These are phyloP conservation scores for Esperia sulphurella DNA, from an alignment of 2,888 invertebrate genomes.

Conservation along the genomic window DNA sequence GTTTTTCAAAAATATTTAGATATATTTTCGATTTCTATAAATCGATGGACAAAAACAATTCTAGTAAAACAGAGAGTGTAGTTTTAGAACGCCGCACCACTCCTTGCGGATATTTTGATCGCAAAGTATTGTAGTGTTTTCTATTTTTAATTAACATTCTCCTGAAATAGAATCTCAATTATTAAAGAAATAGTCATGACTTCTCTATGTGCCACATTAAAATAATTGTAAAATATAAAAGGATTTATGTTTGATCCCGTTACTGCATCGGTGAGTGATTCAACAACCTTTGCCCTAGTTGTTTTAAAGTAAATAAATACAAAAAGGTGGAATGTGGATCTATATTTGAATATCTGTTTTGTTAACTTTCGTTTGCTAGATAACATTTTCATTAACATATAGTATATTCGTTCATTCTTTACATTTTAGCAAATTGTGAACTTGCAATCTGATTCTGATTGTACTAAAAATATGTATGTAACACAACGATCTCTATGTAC, in stretches of 20 bases:
- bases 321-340: conserved; percentile 11
- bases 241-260: conserved; percentile 21
- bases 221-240: background rate
- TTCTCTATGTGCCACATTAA: conserved; percentile 3
- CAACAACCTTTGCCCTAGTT: conserved; percentile 24
- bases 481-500: no score
- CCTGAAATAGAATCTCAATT: background rate
- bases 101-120: conserved; percentile 33
- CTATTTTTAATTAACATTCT: conserved; percentile 15
- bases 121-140: conserved; percentile 10
- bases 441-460: no score
- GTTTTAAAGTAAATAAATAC: conserved; percentile 13
- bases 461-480: no score
- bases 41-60: background rate
- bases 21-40: no score
- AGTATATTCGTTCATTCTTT: no score
- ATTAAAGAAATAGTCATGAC: conserved; percentile 10
- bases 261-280: conserved; percentile 31
- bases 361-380: background rate
- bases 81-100: conserved; percentile 35
- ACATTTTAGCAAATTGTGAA: no score
- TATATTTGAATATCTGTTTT: conserved; percentile 8
- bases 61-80: background rate
- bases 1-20: no score
- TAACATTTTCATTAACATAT: no score